phyloP scores from a whole-genome alignment of 2,113 vertebrate genomes.

The Phaethornis superciliosus region DNA sequence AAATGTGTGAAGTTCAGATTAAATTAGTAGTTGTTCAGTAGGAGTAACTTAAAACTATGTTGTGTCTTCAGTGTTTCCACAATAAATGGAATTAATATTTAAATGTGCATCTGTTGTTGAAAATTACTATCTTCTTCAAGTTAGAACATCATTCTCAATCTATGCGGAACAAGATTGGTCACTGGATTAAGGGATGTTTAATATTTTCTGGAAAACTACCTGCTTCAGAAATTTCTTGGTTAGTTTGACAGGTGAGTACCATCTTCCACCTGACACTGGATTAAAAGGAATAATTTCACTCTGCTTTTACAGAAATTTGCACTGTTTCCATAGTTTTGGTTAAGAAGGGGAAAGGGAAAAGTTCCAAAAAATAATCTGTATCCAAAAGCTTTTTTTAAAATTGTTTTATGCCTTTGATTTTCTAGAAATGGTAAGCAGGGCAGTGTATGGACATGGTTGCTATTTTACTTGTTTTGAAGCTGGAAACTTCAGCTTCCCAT shows the following conservation, averaged over 20 bases:
- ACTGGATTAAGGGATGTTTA: neutral
- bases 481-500: neutral
- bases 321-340: neutral
- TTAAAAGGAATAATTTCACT: neutral
- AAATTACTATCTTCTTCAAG: neutral
- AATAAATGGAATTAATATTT: slow-evolving; percentile 43
- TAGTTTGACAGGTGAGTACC: slow-evolving; percentile 13
- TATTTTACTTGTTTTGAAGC: neutral
- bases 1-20: neutral
- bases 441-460: neutral
- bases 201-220: neutral
- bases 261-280: neutral
- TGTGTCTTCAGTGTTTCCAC: slow-evolving; percentile 15
- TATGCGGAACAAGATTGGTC: neutral
- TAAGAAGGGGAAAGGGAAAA: neutral
- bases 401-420: neutral
- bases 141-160: neutral
- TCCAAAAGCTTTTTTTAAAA: neutral
- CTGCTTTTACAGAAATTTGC: neutral
- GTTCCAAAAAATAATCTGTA: neutral
- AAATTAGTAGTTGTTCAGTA: neutral
- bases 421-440: neutral
- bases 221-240: neutral
- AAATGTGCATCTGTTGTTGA: neutral
- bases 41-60: neutral